A percentile compares a stretch with the other conserved stretches of the same genome.
Conservation (phyloP, 2,888 invertebrate species). For the Lasioglossum pauxillum region DNA sequence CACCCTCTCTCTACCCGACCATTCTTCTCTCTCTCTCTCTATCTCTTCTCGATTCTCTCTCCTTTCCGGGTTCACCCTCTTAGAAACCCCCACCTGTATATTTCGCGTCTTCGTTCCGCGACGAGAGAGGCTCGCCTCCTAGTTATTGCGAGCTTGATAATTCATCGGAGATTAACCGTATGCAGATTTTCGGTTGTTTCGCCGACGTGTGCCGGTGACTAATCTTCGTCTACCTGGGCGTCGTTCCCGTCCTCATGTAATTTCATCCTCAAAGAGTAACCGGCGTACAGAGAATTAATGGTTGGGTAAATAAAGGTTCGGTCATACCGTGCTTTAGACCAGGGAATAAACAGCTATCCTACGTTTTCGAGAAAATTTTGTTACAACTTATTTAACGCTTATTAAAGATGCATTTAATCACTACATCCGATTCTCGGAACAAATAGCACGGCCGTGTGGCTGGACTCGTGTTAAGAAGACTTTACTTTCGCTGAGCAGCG, state of each 20-base stretch:
- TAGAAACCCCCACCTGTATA: conserved; percentile 42
- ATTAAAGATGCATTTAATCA: too few relatives aligned
- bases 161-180: conserved; percentile 34
- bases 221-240: not conserved
- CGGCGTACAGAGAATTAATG: not conserved
- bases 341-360: not conserved
- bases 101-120: conserved; percentile 44
- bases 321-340: not conserved
- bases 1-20: conserved; percentile 7
- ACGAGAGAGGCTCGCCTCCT: not conserved
- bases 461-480: not conserved
- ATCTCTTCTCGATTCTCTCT: conserved; percentile 1
- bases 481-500: too few relatives aligned
- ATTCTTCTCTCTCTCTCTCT: not conserved
- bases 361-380: not conserved
- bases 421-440: too few relatives aligned
- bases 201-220: conserved; percentile 1
- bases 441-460: not conserved
- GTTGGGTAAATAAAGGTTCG: conserved; percentile 8
- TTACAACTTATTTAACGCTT: not conserved
- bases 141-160: conserved; percentile 37
- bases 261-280: conserved; percentile 4
- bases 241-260: not conserved
- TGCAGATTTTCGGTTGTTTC: conserved; percentile 15
- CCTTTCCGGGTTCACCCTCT: conserved; percentile 35